phyloP scores from a whole-genome alignment of 2,888 invertebrate species.

The Allacma fusca region DNA sequence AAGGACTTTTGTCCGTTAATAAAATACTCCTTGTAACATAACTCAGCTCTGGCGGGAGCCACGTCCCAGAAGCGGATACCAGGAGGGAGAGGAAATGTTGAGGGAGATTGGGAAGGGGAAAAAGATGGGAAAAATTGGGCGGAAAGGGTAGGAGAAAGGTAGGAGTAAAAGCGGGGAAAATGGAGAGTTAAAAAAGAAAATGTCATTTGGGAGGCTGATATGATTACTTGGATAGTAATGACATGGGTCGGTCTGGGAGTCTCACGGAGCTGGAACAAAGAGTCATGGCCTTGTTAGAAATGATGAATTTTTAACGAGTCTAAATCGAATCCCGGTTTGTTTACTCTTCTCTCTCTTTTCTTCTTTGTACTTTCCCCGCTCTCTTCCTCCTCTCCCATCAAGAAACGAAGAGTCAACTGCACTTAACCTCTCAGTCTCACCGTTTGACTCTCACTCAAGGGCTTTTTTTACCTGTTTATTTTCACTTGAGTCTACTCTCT shows the following conservation, averaged over 20 bases:
- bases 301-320: constrained; percentile 57
- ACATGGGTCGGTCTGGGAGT: neutral
- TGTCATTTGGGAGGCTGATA: neutral
- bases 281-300: constrained; percentile 24
- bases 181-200: neutral
- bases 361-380: neutral
- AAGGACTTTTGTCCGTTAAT: too few relatives aligned
- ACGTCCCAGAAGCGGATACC: too few relatives aligned
- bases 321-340: constrained; percentile 58
- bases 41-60: too few relatives aligned
- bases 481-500: neutral
- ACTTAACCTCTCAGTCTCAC: constrained; percentile 8
- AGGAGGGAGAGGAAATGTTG: neutral
- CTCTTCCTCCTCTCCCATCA: neutral
- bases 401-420: neutral
- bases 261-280: neutral
- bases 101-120: neutral
- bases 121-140: neutral
- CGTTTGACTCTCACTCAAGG: neutral
- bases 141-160: constrained; percentile 12
- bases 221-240: constrained; percentile 5
- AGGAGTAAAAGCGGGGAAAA: neutral
- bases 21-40: too few relatives aligned
- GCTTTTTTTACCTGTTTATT: constrained; percentile 16
- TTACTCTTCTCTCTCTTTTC: constrained; percentile 46